phyloP scores from a whole-genome alignment of 2,797 vertebrate species.

The Pachyuromys duprasi region DNA sequence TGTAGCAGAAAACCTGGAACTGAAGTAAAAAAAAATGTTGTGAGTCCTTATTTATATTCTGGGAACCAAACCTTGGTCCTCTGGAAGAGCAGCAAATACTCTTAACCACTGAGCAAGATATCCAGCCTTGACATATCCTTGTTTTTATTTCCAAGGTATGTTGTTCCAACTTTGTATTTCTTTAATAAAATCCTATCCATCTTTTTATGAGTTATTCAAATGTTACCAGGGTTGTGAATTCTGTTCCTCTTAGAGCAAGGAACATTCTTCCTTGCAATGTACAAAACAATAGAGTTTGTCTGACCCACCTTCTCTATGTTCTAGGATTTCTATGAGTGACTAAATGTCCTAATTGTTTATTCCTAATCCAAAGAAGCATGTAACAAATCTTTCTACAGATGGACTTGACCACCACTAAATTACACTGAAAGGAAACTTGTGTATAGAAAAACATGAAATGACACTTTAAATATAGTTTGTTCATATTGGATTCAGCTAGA shows the following conservation, averaged over 20 bases:
- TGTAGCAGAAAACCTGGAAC: neutral
- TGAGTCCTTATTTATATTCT: neutral
- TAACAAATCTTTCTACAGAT: neutral
- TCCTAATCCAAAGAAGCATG: neutral
- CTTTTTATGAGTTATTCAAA: constrained; percentile 12
- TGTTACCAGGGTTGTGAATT: neutral
- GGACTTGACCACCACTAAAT: neutral
- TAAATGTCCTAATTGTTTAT: neutral
- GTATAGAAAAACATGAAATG: neutral
- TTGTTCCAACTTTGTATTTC: neutral
- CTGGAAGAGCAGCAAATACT: neutral
- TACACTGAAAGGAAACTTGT: neutral
- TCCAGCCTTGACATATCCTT: neutral
- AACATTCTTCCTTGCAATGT: neutral
- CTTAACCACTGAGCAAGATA: neutral
- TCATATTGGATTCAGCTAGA: neutral
- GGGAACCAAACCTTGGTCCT: neutral
- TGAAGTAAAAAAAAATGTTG: neutral
- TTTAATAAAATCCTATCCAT: constrained; percentile 33
- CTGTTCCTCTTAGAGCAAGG: neutral
- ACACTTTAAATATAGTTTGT: neutral
- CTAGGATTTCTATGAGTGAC: neutral
- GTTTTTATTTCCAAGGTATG: neutral
- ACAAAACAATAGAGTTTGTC: neutral
- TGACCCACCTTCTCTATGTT: neutral